These are phyloP conservation scores for Enoplosus armatus DNA, from an alignment of 2,797 vertebrate species.

Conservation along the genomic window DNA sequence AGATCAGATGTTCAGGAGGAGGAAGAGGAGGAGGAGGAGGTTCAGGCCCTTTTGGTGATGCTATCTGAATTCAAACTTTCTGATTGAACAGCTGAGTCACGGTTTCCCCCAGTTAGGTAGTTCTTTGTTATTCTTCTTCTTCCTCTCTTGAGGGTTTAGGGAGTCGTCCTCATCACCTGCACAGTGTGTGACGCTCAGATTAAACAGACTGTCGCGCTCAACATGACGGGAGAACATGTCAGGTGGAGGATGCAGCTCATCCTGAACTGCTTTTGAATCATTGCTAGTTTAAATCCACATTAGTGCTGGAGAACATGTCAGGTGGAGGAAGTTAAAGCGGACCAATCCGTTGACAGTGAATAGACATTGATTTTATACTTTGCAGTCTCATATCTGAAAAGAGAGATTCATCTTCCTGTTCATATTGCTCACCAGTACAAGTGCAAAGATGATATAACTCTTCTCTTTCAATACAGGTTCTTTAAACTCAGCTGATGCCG, in stretches of 20 bases:
- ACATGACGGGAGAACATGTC: slow-evolving; percentile 20
- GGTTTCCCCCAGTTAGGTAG: slow-evolving; percentile 6
- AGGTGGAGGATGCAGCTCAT: background rate
- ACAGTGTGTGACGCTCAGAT: background rate
- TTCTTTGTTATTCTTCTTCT: background rate
- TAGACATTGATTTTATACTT: background rate
- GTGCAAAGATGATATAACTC: no score
- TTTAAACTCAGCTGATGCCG: background rate
- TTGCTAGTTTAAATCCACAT: slow-evolving; percentile 9
- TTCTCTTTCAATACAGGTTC: background rate
- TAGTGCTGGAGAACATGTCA: slow-evolving; percentile 4
- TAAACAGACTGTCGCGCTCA: background rate
- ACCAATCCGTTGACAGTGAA: background rate
- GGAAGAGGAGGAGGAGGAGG: slow-evolving; percentile 30
- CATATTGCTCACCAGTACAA: no score
- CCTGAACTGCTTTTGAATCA: slow-evolving; percentile 31
- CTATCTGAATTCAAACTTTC: slow-evolving; percentile 15
- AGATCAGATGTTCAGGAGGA: slow-evolving; percentile 12
- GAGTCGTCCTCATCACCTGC: background rate
- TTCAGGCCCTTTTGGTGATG: slow-evolving; percentile 15
- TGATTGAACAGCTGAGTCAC: slow-evolving; percentile 41
- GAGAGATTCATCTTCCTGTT: background rate
- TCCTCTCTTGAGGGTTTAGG: background rate
- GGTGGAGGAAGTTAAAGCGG: slow-evolving; percentile 19
- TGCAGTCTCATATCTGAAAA: background rate